These are phyloP conservation scores for Neosilurus hyrtlii DNA, from an alignment of 2,797 vertebrate genomes.

Conservation along the genomic window DNA sequence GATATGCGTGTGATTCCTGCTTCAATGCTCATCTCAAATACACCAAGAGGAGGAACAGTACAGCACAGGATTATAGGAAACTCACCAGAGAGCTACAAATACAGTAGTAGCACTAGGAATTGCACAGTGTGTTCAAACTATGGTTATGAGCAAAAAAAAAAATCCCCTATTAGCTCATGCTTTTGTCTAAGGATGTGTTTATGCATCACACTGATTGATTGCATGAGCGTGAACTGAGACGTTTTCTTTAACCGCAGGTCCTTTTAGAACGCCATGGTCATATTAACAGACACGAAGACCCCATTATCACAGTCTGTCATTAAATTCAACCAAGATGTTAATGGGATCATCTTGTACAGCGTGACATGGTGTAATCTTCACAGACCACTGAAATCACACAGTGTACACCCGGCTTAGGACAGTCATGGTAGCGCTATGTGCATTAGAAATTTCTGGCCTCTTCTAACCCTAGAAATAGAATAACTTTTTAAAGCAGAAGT, in stretches of 20 bases:
- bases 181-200: neutral
- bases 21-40: neutral
- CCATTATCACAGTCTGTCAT: neutral
- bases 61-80: neutral
- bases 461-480: slow-evolving; percentile 33
- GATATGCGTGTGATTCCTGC: neutral
- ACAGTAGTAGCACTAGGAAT: neutral
- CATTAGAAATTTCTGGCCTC: slow-evolving; percentile 24
- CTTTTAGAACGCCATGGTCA: neutral
- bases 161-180: neutral
- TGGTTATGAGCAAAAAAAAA: neutral
- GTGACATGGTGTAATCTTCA: neutral
- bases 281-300: neutral
- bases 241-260: neutral
- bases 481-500: slow-evolving; percentile 33
- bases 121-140: neutral
- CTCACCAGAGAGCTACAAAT: neutral
- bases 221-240: neutral
- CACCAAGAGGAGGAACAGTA: neutral
- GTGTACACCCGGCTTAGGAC: slow-evolving; percentile 21
- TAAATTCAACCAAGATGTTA: neutral
- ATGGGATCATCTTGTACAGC: neutral
- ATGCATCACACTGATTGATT: neutral
- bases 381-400: neutral
- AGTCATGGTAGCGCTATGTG: slow-evolving; percentile 34